These are phyloP conservation scores for Anguilla obscura DNA, from an alignment of 2,797 vertebrate genomes.

Conservation along the genomic window DNA sequence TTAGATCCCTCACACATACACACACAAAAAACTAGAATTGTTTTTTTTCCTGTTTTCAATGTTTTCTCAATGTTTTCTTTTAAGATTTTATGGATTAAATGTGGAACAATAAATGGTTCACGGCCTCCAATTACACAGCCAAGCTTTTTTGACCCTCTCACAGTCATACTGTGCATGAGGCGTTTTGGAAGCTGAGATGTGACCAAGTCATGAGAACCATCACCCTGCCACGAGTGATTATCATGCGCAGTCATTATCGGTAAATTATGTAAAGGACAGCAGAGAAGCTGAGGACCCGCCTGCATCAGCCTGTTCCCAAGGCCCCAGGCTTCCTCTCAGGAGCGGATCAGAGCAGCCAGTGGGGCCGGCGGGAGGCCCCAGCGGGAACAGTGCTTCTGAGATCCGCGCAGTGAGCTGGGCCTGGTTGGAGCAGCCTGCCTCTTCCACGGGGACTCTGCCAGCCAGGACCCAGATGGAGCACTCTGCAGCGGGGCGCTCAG, in stretches of 20 bases:
- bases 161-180: not conserved
- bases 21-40: not conserved
- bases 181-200: not conserved
- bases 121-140: not conserved
- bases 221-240: not conserved
- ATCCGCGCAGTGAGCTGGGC: slow-evolving; percentile 62
- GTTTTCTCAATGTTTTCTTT: not conserved
- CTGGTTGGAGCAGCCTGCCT: slow-evolving; percentile 58
- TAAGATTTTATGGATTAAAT: slow-evolving; percentile 5
- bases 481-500: slow-evolving; percentile 63
- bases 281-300: slow-evolving; percentile 43
- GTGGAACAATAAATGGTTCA: not conserved
- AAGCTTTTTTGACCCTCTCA: not conserved
- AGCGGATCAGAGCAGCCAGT: slow-evolving; percentile 64
- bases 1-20: not conserved
- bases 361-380: slow-evolving; percentile 48
- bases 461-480: slow-evolving; percentile 54
- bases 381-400: slow-evolving; percentile 64
- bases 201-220: not conserved
- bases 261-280: not conserved
- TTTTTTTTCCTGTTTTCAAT: not conserved
- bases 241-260: not conserved
- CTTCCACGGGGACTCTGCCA: slow-evolving; percentile 52
- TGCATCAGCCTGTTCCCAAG: slow-evolving; percentile 64
- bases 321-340: slow-evolving; percentile 64